A percentile compares a stretch with the other conserved stretches of the same genome.
phyloP scores from a whole-genome alignment of 2,797 vertebrate species.

The Sebastes diaconus region DNA sequence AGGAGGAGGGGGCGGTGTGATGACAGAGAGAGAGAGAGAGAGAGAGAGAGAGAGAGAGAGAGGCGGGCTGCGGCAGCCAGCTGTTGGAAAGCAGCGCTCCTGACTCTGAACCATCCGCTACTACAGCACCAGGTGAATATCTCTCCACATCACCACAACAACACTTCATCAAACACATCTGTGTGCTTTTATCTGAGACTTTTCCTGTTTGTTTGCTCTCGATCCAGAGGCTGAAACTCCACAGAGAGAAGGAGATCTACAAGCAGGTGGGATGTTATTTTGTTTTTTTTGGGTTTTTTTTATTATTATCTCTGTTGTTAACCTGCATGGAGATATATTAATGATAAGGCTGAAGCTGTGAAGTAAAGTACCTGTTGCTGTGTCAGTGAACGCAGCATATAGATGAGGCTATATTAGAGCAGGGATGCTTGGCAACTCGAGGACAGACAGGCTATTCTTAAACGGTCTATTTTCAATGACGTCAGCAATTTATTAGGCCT shows the following conservation, averaged over 20 bases:
- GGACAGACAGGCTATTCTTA: slow-evolving; percentile 71
- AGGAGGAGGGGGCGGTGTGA: slow-evolving; percentile 6
- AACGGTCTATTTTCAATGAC: slow-evolving; percentile 63
- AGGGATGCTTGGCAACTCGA: slow-evolving; percentile 71
- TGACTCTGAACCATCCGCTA: slow-evolving; percentile 38
- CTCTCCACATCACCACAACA: slow-evolving; percentile 24
- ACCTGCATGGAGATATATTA: background rate
- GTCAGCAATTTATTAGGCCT: slow-evolving; percentile 64
- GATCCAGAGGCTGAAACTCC: slow-evolving; percentile 2
- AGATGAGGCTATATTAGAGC: slow-evolving; percentile 63
- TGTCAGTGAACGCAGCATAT: slow-evolving; percentile 31
- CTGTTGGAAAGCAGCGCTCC: slow-evolving; percentile 72
- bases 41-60: background rate
- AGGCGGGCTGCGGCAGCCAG: slow-evolving; percentile 70
- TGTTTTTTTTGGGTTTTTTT: background rate
- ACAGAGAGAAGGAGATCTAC: slow-evolving; percentile 5
- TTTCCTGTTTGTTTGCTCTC: background rate
- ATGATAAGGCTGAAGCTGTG: background rate
- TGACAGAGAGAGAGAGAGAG: slow-evolving; percentile 12
- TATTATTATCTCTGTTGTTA: background rate
- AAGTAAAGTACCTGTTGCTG: slow-evolving; percentile 53
- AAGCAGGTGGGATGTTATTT: slow-evolving; percentile 66
- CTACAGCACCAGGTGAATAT: slow-evolving; percentile 70
- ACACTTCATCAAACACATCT: background rate
- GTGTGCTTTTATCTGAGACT: background rate